Percentiles rank a stretch among this genome's conserved stretches.
phyloP scores from a whole-genome alignment of 2,888 invertebrate species.

The Agrochola lota region DNA sequence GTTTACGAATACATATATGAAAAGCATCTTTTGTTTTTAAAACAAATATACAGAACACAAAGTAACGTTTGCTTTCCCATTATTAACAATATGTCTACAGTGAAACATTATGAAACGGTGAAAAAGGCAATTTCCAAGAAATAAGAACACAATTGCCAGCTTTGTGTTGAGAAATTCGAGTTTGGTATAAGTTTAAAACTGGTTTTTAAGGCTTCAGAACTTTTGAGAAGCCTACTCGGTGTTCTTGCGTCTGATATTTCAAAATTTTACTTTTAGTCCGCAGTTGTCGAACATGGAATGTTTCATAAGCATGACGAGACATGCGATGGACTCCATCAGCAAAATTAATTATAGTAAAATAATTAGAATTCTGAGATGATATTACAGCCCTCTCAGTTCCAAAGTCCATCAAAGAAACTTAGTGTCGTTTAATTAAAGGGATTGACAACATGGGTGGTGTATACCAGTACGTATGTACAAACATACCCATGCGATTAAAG shows the following conservation, averaged over 20 bases:
- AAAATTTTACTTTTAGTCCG: conserved; percentile 71
- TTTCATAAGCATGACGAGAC: conserved; percentile 5
- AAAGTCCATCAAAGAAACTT: conserved; percentile 76
- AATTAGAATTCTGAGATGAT: conserved; percentile 61
- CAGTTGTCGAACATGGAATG: conserved; percentile 10
- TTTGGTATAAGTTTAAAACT: conserved; percentile 75
- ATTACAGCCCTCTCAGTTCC: conserved; percentile 63
- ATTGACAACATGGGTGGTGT: conserved; percentile 71
- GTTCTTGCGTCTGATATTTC: conserved; percentile 75
- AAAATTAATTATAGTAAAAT: conserved; percentile 41
- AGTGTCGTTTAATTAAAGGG: conserved; percentile 82
- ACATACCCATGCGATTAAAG: conserved; percentile 85
- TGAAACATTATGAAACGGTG: conserved; percentile 66
- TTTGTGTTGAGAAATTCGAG: conserved; percentile 77
- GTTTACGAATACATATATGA: neutral
- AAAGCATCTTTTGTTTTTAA: neutral
- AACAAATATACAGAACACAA: conserved; percentile 8
- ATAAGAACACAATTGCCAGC: conserved; percentile 68
- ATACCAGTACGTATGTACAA: conserved; percentile 71
- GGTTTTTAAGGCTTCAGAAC: conserved; percentile 83
- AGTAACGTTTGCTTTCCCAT: conserved; percentile 30
- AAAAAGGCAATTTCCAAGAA: conserved; percentile 74
- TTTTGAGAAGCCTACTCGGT: conserved; percentile 78
- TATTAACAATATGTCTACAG: conserved; percentile 42
- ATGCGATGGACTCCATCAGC: conserved; percentile 4